Conservation (phyloP, 1,140 invertebrate genomes). For the Eueides isabella region DNA sequence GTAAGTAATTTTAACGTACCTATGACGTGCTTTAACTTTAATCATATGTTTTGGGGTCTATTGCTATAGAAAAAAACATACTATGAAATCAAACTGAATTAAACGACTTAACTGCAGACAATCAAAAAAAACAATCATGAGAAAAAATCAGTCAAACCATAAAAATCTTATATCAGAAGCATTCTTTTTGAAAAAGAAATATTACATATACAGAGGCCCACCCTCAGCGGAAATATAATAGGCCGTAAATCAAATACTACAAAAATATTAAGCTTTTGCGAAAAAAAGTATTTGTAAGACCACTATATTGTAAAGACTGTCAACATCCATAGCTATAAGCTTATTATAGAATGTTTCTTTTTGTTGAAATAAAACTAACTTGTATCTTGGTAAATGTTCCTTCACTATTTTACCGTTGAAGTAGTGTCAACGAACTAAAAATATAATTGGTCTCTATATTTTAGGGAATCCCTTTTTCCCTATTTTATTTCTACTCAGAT, state of each 20-base stretch:
- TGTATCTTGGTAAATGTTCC: no score
- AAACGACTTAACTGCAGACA: no score
- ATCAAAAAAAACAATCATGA: neutral
- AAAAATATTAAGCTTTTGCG: conserved; percentile 33
- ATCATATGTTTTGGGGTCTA: no score
- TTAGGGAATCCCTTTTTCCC: no score
- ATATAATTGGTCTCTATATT: no score
- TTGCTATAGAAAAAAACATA: no score
- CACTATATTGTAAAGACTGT: neutral
- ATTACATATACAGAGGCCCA: conserved; percentile 20
- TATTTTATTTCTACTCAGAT: no score
- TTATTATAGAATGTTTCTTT: neutral
- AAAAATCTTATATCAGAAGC: neutral
- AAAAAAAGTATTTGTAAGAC: conserved; percentile 9
- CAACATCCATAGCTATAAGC: neutral
- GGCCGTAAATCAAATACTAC: conserved; percentile 39
- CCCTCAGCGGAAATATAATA: conserved; percentile 32
- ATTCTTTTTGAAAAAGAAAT: conserved; percentile 15
- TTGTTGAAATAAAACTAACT: neutral
- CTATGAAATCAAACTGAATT: no score
- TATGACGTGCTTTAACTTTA: no score
- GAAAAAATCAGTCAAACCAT: neutral
- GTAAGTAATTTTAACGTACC: no score
- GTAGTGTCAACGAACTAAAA: no score
- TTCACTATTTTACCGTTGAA: no score